Evolutionary conservation across 2,888 invertebrate species (phyloP).

Genomic region (Folsomia candida): DNA sequence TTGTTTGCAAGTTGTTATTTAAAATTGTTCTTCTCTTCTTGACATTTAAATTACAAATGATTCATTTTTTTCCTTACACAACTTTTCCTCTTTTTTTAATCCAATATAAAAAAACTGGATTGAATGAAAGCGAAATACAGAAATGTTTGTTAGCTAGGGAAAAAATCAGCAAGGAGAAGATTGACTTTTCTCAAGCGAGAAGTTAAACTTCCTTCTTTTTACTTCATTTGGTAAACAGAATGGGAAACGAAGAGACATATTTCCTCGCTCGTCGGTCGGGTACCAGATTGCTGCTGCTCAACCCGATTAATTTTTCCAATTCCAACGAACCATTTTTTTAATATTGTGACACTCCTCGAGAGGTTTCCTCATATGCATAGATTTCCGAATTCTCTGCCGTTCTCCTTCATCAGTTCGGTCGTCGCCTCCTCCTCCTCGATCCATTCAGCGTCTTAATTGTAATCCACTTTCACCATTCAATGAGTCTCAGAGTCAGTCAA

Average conservation of each 20-base stretch:
- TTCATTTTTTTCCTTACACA: too few relatives aligned
- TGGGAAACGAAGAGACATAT: neutral
- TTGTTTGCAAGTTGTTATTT: too few relatives aligned
- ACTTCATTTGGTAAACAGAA: neutral
- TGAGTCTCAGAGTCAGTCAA: neutral
- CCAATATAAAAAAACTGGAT: too few relatives aligned
- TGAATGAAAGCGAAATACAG: too few relatives aligned
- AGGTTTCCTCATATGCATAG: neutral
- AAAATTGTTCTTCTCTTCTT: too few relatives aligned
- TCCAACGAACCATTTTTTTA: conserved; percentile 1
- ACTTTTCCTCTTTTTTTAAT: too few relatives aligned
- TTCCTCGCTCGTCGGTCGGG: neutral
- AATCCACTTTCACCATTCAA: neutral
- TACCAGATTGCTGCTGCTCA: conserved; percentile 20
- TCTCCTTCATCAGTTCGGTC: neutral
- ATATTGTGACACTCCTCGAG: neutral
- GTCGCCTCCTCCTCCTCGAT: neutral
- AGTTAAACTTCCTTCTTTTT: neutral
- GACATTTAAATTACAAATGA: too few relatives aligned
- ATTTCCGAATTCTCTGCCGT: neutral
- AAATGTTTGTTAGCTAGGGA: neutral
- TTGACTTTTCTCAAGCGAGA: neutral
- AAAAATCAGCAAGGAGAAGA: too few relatives aligned
- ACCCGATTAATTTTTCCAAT: conserved; percentile 43
- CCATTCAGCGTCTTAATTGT: neutral